Evolutionary conservation across 2,113 vertebrate genomes (phyloP).

Genomic region (Erythrolamprus reginae): DNA sequence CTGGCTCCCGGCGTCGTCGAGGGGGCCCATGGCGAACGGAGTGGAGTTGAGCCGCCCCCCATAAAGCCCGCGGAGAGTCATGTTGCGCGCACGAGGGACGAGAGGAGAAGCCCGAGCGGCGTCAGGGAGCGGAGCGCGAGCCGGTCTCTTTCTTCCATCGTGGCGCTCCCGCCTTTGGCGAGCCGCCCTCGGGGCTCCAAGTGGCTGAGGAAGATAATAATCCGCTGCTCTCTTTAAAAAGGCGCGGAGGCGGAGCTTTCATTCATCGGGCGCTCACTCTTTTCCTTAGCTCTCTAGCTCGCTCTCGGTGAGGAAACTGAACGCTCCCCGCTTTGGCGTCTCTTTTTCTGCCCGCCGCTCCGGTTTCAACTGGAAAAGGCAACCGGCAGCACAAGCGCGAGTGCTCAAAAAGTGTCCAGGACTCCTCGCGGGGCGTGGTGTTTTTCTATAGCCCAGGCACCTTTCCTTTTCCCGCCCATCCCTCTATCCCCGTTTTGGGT

Average conservation of each 20-base stretch:
- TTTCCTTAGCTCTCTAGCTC: background rate
- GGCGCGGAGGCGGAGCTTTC: background rate
- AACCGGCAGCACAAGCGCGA: background rate
- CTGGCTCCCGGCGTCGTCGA: slow-evolving; percentile 43
- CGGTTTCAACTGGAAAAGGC: background rate
- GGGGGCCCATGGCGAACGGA: background rate
- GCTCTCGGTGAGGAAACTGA: background rate
- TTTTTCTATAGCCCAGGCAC: background rate
- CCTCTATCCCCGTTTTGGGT: background rate
- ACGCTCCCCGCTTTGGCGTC: background rate
- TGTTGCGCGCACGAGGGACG: slow-evolving; percentile 14
- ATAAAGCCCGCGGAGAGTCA: background rate
- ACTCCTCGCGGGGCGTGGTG: background rate
- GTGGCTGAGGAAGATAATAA: background rate
- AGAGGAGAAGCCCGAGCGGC: background rate
- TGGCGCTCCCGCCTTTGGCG: background rate
- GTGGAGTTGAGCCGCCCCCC: slow-evolving; percentile 41
- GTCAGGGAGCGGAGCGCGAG: background rate
- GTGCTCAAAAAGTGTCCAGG: background rate
- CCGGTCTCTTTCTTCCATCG: background rate
- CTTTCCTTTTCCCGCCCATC: background rate
- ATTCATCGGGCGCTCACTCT: background rate
- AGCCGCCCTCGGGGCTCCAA: background rate
- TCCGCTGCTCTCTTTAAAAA: background rate
- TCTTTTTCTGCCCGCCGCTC: background rate